Conservation (phyloP, 1,140 invertebrate genomes). For the Harlomillsia oculata region DNA sequence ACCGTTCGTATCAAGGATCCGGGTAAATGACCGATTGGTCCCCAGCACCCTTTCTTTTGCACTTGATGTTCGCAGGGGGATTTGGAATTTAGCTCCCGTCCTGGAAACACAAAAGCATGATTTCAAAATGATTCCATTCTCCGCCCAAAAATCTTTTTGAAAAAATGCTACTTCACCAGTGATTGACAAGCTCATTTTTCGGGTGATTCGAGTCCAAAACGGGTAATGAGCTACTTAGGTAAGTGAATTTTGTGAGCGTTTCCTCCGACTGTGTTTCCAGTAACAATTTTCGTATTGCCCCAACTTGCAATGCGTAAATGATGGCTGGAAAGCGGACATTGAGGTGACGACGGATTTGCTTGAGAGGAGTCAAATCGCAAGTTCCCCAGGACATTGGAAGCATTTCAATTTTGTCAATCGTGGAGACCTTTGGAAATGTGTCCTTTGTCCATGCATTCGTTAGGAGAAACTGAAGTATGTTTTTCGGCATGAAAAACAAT, state of each 20-base stretch:
- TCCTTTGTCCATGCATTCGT: background rate
- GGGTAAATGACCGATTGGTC: constrained; percentile 2
- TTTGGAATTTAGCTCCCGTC: constrained; percentile 13
- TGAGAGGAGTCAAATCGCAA: background rate
- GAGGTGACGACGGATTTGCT: constrained; percentile 7
- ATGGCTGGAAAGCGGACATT: constrained; percentile 15
- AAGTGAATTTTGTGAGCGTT: background rate
- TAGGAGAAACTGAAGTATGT: background rate
- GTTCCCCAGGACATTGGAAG: constrained; percentile 16
- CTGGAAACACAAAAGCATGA: background rate
- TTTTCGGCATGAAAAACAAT: background rate
- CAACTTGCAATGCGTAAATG: constrained; percentile 9
- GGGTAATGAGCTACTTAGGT: constrained; percentile 5
- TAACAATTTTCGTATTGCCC: constrained; percentile 1
- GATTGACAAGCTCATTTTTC: constrained; percentile 10
- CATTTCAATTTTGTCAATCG: constrained; percentile 15
- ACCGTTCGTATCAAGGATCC: background rate
- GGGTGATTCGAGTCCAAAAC: constrained; percentile 12
- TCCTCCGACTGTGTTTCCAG: constrained; percentile 4
- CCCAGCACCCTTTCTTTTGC: background rate
- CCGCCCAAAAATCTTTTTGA: background rate
- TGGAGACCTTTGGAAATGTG: background rate
- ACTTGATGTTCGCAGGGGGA: constrained; percentile 1
- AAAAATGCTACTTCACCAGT: constrained; percentile 1
- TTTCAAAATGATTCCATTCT: background rate